These are phyloP conservation scores for Odontocolon sp. DNA, from an alignment of 2,888 invertebrate species.

Conservation along the genomic window DNA sequence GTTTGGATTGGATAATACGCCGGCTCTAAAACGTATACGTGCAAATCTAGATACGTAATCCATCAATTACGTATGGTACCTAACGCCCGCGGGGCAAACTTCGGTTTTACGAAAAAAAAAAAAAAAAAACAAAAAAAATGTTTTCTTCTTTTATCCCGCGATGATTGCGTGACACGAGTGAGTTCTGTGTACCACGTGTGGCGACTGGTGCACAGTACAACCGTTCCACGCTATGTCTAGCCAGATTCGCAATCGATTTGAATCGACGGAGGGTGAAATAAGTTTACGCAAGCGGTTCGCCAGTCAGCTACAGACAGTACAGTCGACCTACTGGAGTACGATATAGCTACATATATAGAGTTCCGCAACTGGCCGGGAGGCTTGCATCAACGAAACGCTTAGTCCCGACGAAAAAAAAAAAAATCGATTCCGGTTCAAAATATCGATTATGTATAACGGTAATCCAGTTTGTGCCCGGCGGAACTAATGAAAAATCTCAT, in stretches of 20 bases:
- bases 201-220: not conserved
- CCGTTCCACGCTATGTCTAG: slow-evolving; percentile 28
- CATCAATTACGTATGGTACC: slow-evolving; percentile 55
- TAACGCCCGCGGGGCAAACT: slow-evolving; percentile 40
- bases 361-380: slow-evolving; percentile 39
- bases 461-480: slow-evolving; percentile 14
- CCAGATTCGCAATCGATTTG: slow-evolving; percentile 63
- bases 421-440: slow-evolving; percentile 62
- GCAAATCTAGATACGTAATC: slow-evolving; percentile 55
- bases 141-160: not conserved
- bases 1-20: slow-evolving; percentile 47
- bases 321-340: slow-evolving; percentile 4
- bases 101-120: slow-evolving; percentile 41
- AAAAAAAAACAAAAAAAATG: too few relatives aligned
- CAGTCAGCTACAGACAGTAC: not conserved
- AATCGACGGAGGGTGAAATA: slow-evolving; percentile 69
- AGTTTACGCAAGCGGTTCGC: slow-evolving; percentile 64
- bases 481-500: slow-evolving; percentile 49
- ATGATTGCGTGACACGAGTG: slow-evolving; percentile 54
- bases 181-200: slow-evolving; percentile 8
- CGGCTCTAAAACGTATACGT: slow-evolving; percentile 31
- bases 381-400: slow-evolving; percentile 44
- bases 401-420: slow-evolving; percentile 31
- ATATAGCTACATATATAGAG: slow-evolving; percentile 17
- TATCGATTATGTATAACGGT: slow-evolving; percentile 62